phyloP scores from a whole-genome alignment of 2,113 vertebrate genomes.

The Miniopterus natalensis region DNA sequence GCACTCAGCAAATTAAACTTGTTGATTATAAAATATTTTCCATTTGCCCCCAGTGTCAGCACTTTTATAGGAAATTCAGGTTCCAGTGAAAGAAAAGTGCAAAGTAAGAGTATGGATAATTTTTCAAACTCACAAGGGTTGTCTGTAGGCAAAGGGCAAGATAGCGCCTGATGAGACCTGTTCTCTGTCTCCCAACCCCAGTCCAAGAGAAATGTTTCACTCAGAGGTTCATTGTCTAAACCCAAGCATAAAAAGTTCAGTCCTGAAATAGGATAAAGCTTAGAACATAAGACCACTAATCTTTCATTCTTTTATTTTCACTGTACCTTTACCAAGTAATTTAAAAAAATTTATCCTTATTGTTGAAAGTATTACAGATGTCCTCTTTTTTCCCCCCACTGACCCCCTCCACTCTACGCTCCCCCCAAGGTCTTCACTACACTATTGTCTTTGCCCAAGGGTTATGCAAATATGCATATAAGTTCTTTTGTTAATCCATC shows the following conservation, averaged over 20 bases:
- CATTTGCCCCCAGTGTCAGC: slow-evolving; percentile 64
- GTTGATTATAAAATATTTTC: slow-evolving; percentile 77
- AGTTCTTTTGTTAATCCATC: too few species aligned
- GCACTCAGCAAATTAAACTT: slow-evolving; percentile 79
- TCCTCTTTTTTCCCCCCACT: too few species aligned
- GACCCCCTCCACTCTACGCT: too few species aligned
- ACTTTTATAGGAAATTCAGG: slow-evolving; percentile 63
- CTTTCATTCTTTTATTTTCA: slow-evolving; percentile 32
- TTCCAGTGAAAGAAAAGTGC: slow-evolving; percentile 66
- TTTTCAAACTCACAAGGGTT: slow-evolving; percentile 37
- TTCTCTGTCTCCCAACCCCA: neutral
- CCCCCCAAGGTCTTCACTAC: too few species aligned
- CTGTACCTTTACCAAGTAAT: neutral
- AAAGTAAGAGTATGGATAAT: slow-evolving; percentile 11
- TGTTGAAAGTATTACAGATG: too few species aligned
- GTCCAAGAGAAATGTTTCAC: neutral
- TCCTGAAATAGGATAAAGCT: neutral
- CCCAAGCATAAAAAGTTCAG: neutral
- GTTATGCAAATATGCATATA: too few species aligned
- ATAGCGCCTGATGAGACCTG: neutral
- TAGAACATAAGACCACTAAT: neutral
- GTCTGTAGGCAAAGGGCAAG: neutral
- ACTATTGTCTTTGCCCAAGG: too few species aligned
- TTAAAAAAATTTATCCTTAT: neutral
- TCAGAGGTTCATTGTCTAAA: neutral